Percentiles rank a stretch among this genome's conserved stretches.
phyloP scores from a whole-genome alignment of 53 echinoderm and acorn worm genomes.

The Temnopleurus reevesii region DNA sequence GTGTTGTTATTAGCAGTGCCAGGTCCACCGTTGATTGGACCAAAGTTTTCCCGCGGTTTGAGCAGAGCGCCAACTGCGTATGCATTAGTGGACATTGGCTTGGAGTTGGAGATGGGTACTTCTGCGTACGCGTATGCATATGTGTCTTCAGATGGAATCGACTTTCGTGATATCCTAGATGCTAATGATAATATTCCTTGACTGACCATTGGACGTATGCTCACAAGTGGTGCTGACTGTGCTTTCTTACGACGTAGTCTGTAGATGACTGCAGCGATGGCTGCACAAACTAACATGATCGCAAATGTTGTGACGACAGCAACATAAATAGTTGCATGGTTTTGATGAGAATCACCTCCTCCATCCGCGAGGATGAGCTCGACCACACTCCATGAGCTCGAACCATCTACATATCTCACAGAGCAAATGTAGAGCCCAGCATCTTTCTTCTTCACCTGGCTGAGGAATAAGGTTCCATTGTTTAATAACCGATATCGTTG shows the following conservation, averaged over 20 bases:
- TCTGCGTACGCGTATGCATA: conserved; percentile 53
- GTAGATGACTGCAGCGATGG: conserved; percentile 51
- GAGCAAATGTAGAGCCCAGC: conserved; percentile 48
- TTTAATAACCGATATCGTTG: neutral
- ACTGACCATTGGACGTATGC: conserved; percentile 34
- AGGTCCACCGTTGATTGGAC: neutral
- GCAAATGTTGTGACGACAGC: conserved; percentile 52
- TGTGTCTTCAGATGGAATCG: conserved; percentile 41
- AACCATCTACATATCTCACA: conserved; percentile 14
- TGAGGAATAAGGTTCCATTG: conserved; percentile 51
- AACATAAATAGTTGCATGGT: conserved; percentile 37
- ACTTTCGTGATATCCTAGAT: conserved; percentile 36
- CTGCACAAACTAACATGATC: conserved; percentile 43
- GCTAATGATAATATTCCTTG: conserved; percentile 25
- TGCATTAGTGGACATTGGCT: neutral
- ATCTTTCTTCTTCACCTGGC: conserved; percentile 30
- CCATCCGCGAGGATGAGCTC: conserved; percentile 2
- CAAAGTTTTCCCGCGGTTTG: conserved; percentile 8
- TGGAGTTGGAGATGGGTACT: neutral
- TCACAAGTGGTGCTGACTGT: conserved; percentile 29
- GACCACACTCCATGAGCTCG: conserved; percentile 49
- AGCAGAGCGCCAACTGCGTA: conserved; percentile 43
- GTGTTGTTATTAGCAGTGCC: conserved; percentile 38
- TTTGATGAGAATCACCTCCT: neutral
- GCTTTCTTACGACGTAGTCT: conserved; percentile 53